Conservation (phyloP, 37 sponge, comb jelly and placozoan species). For the Theonella swinhoei region DNA sequence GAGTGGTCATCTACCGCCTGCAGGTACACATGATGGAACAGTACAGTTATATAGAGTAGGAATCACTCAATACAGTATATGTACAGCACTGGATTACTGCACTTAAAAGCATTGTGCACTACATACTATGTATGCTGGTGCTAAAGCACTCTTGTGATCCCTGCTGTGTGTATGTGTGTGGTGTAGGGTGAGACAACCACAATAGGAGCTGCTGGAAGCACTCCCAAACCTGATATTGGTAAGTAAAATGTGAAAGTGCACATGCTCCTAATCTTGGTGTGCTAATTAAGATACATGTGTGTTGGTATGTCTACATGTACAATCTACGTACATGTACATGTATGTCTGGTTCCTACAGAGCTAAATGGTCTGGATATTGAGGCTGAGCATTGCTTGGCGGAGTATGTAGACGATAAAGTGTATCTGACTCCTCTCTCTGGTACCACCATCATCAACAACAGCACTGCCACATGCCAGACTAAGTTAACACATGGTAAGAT, state of each 20-base stretch:
- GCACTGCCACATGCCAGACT: background rate
- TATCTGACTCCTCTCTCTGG: conserved; percentile 33
- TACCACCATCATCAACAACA: conserved; percentile 46
- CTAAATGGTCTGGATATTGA: conserved; percentile 33
- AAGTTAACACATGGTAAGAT: conserved; percentile 42
- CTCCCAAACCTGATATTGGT: conserved; percentile 34
- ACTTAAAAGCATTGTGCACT: too few relatives aligned
- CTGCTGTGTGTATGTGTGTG: too few relatives aligned
- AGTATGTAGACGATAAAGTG: conserved; percentile 15
- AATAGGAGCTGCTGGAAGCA: conserved; percentile 7
- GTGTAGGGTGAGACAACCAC: conserved; percentile 30
- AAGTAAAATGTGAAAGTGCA: too few relatives aligned
- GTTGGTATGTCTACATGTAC: too few relatives aligned
- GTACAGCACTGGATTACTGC: background rate
- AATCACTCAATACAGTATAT: background rate
- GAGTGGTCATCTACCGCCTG: conserved; percentile 80
- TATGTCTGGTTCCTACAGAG: too few relatives aligned
- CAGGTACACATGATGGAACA: conserved; percentile 59
- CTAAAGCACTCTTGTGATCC: too few relatives aligned
- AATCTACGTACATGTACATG: too few relatives aligned
- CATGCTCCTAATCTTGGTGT: too few relatives aligned
- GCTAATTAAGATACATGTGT: too few relatives aligned
- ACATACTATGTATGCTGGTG: too few relatives aligned
- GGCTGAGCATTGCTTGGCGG: conserved; percentile 40
- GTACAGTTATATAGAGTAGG: background rate